Evolutionary conservation across 2,113 vertebrate species (phyloP).

Genomic region (Larimichthys crocea): DNA sequence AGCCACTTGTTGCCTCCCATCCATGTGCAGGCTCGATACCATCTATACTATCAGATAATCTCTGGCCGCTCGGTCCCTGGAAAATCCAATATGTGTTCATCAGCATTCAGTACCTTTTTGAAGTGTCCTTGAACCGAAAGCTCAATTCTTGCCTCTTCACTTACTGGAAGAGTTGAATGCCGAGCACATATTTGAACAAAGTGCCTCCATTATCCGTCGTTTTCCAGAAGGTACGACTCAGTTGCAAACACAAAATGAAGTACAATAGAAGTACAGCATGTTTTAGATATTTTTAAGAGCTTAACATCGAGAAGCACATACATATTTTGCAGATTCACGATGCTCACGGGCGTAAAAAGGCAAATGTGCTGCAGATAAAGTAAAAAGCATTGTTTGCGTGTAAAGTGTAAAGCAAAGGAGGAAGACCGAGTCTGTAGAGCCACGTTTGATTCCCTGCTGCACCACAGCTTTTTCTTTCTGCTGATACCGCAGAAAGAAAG

Average conservation of each 20-base stretch:
- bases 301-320: background rate
- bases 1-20: slow-evolving; percentile 18
- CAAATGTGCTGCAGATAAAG: slow-evolving; percentile 12
- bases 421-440: background rate
- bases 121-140: slow-evolving; percentile 12
- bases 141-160: background rate
- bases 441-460: background rate
- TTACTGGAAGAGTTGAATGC: background rate
- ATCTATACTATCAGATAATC: slow-evolving; percentile 24
- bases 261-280: too few relatives aligned
- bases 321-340: background rate
- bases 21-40: slow-evolving; percentile 14
- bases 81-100: slow-evolving; percentile 36
- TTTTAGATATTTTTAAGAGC: background rate
- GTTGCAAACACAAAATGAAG: background rate
- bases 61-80: background rate
- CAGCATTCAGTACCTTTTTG: background rate
- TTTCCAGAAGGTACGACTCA: background rate
- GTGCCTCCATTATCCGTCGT: too few relatives aligned
- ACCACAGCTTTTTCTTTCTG: slow-evolving; percentile 10
- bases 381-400: background rate
- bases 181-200: background rate
- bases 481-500: slow-evolving; percentile 17
- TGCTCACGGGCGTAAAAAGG: background rate
- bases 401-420: background rate